Evolutionary conservation across 53 echinoderm and acorn worm species (phyloP), one percentile per base, ranked within the genome.

Genomic region (Hippasteria phrygiana): DNA sequence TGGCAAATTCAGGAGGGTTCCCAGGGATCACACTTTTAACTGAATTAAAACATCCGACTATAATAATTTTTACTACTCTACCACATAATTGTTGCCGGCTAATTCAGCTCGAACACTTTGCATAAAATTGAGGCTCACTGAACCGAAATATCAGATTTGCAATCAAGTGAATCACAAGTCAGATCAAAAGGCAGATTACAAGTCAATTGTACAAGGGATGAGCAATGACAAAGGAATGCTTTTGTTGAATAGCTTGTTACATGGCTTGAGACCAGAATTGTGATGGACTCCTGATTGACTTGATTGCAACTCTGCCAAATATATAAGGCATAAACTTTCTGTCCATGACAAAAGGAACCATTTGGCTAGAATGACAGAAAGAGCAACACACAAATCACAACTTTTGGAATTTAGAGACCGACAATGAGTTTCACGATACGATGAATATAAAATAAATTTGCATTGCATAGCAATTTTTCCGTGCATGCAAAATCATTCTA

Each of bases 291-390:
- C n/a, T n/a, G n/a, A n/a, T n/a, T n/a, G n/a, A n/a, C n/a, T n/a
- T n/a, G n/a, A n/a, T n/a, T n/a, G n/a, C n/a, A n/a, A n/a, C n/a
- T n/a, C n/a, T n/a, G n/a, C n/a, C n/a, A n/a, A n/a, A n/a, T n/a
- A n/a, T n/a, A n/a, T 69, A 85, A 85, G 85, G 85, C 85, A 85
- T 85, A 71, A 70, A n/a, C 31, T 47, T 27, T 22, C 42, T 38
- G 47, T 81, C 55, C 62, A 39, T 33, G 41, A 59, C 59, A 59
- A 24, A 41, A 39, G 13, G 40, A 47, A 24, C 4, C n/a, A 33
- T 31, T 59, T 16, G 55, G 40, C 38, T 35, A 79, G 35, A 79
- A 55, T 36, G n/a, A 38, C 38, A n/a, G n/a, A 79, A n/a, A 47
- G 38, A 35, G 59, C 18, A 79, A 79, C 27, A 67, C 1, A 26